Evolutionary conservation across 2,888 invertebrate genomes (phyloP), one percentile per base, ranked within the genome.

Genomic region (Mythimna ferrago): DNA sequence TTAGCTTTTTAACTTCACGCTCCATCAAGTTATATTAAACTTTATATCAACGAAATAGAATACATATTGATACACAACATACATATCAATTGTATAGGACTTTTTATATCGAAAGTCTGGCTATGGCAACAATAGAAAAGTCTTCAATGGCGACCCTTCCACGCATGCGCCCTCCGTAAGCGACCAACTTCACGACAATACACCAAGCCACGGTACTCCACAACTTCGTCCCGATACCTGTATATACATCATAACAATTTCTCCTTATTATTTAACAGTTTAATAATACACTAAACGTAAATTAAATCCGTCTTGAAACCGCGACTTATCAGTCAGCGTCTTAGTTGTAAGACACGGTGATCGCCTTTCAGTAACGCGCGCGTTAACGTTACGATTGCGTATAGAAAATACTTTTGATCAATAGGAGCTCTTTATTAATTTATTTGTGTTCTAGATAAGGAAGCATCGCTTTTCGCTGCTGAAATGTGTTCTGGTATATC

Each of bases 161-260:
- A 87, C 96, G 95, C 96, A 95, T 95, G 96, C 96, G 95, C 87
- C 70, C 76, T 80, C 21, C 32, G 69, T 66, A 71, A 67, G 82
- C 82, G 72, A 75, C 89, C 79, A 93, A 95, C 94, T 95, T 95
- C 95, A 94, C 87, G 86, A 85, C 87, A 87, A 90, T 90, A 88
- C 84, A 92, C 94, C 94, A 94, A 93, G 95, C 95, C 90, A 90
- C 86, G 91, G 87, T 86, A 89, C 91, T 91, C 92, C 89, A 89
- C 91, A 96, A 96, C 96, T 95, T 96, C 95, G 92, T 92, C 89
- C 91, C 88, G 87, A 88, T 90, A 90, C 89, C 92, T 94, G 94
- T 95, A 95, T 94, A 95, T 95, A 96, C 93, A 95, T 94, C 93
- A 95, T 94, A 93, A 95, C 93, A 94, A 93, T 92, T 91, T 93